Evolutionary conservation across 1,140 invertebrate genomes (phyloP).

Genomic region (Centruroides sculpturatus): DNA sequence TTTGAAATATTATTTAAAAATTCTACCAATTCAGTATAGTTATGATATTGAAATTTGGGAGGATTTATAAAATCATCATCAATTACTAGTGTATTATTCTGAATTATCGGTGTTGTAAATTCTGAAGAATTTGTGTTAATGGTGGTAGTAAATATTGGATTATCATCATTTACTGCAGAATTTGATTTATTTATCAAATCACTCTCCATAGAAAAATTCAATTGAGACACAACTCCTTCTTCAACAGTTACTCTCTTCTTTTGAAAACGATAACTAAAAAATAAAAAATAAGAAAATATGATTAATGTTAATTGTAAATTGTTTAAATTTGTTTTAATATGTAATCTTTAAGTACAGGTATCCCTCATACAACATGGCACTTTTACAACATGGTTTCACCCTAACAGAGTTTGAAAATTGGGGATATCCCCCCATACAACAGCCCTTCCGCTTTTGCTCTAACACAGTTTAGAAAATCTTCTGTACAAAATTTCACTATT

Average conservation of each 20-base stretch:
- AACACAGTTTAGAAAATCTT: too few species aligned
- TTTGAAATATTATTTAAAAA: slow-evolving; percentile 44
- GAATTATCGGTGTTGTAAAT: background rate
- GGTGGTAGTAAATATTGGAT: background rate
- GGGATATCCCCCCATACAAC: too few species aligned
- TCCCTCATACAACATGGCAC: too few species aligned
- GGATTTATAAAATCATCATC: slow-evolving; percentile 3
- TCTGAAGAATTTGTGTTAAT: background rate
- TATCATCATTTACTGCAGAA: background rate
- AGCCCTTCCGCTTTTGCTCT: too few species aligned
- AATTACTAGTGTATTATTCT: slow-evolving; percentile 10
- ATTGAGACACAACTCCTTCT: slow-evolving; percentile 19
- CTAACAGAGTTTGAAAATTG: too few species aligned
- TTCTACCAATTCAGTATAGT: slow-evolving; percentile 52
- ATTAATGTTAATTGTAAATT: too few species aligned
- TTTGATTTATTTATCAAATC: too few species aligned
- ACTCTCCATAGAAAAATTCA: slow-evolving; percentile 34
- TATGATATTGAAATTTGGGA: slow-evolving; percentile 40
- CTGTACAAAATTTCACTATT: too few species aligned
- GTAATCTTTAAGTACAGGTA: too few species aligned
- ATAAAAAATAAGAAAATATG: background rate
- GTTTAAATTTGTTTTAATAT: too few species aligned
- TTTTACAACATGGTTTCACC: too few species aligned
- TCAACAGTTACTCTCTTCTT: slow-evolving; percentile 7
- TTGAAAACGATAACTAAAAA: slow-evolving; percentile 4